phyloP scores from a whole-genome alignment of 2,797 vertebrate genomes.

The Gambusia yucatana region DNA sequence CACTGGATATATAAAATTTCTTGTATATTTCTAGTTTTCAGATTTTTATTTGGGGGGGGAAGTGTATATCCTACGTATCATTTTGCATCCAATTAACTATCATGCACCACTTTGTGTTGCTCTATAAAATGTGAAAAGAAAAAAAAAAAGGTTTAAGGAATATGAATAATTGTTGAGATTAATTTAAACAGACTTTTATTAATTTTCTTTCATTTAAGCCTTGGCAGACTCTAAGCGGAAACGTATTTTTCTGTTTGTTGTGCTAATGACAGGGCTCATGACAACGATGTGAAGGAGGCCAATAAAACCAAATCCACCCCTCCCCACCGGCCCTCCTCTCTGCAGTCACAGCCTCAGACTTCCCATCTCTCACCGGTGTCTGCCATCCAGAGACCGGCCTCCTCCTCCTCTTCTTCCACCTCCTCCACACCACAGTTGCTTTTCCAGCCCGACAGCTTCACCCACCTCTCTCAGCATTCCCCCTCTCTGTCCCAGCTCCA shows the following conservation, averaged over 20 bases:
- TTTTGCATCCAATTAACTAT: background rate
- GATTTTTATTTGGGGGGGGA: background rate
- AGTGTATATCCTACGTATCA: background rate
- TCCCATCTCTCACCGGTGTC: conserved; percentile 73
- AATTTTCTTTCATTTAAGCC: background rate
- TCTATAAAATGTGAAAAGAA: background rate
- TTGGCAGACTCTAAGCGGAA: background rate
- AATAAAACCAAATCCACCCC: conserved; percentile 85
- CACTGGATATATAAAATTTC: no score
- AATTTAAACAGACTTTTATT: background rate
- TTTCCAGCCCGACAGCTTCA: conserved; percentile 82
- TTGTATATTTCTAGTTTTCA: background rate
- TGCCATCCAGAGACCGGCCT: conserved; percentile 70
- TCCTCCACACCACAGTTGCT: conserved; percentile 82
- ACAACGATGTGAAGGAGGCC: conserved; percentile 88
- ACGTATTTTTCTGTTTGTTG: background rate
- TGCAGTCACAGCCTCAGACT: conserved; percentile 72
- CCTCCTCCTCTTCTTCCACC: conserved; percentile 57
- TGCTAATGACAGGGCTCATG: conserved; percentile 80
- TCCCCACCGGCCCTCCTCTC: conserved; percentile 70
- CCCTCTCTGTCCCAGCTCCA: conserved; percentile 82
- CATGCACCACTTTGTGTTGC: background rate
- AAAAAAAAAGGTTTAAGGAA: background rate
- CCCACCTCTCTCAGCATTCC: conserved; percentile 79
- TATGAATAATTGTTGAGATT: background rate